These are phyloP conservation scores for Acrossocheilus fasciatus DNA, from an alignment of 2,797 vertebrate genomes.

Conservation along the genomic window DNA sequence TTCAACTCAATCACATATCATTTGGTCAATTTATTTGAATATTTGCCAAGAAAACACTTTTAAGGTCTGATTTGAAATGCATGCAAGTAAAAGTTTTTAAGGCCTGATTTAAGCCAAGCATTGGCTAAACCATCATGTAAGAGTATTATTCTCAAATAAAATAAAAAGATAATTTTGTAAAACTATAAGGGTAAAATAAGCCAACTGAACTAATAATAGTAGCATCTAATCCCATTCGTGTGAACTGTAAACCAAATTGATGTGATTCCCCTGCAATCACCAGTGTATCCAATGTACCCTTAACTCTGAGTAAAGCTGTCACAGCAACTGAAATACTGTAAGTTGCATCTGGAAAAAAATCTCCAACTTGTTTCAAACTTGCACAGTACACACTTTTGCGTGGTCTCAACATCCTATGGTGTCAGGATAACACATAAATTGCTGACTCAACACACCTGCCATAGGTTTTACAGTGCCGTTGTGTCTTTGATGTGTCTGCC, in stretches of 20 bases:
- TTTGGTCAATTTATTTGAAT: neutral
- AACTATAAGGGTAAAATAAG: neutral
- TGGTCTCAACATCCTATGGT: slow-evolving; percentile 16
- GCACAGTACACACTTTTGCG: slow-evolving; percentile 30
- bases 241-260: neutral
- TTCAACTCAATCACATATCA: neutral
- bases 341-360: neutral
- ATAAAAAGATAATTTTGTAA: neutral
- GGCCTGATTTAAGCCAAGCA: too few relatives aligned
- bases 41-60: neutral
- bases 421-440: slow-evolving; percentile 33
- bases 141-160: too few relatives aligned
- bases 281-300: neutral
- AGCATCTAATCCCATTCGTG: neutral
- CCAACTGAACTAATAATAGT: neutral
- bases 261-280: neutral
- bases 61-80: neutral
- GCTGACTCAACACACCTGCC: slow-evolving; percentile 43
- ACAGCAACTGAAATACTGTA: neutral
- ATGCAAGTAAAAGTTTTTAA: too few relatives aligned
- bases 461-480: slow-evolving; percentile 25
- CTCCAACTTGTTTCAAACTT: slow-evolving; percentile 41
- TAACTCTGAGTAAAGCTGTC: slow-evolving; percentile 21
- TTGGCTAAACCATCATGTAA: too few relatives aligned
- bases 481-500: slow-evolving; percentile 18